phyloP scores from a whole-genome alignment of 2,888 invertebrate genomes.

The Cerastoderma edule region DNA sequence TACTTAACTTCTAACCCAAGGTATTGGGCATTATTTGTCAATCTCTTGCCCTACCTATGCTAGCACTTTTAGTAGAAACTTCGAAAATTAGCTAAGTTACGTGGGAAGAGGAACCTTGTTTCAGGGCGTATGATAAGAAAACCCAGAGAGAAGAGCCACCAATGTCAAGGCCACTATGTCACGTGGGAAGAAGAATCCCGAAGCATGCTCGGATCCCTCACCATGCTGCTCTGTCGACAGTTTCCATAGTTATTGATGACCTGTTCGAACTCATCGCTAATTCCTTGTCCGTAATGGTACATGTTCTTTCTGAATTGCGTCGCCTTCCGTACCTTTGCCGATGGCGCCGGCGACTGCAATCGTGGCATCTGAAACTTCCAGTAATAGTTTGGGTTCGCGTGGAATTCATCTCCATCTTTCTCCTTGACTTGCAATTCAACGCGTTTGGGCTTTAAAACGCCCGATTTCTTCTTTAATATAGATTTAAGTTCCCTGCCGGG shows the following conservation, averaged over 20 bases:
- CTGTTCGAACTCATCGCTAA: conserved; percentile 56
- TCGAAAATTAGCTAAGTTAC: no score
- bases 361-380: conserved; percentile 55
- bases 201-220: conserved; percentile 34
- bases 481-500: conserved; percentile 44
- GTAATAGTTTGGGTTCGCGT: conserved; percentile 43
- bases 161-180: not conserved
- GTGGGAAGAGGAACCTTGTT: no score
- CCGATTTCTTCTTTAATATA: conserved; percentile 44
- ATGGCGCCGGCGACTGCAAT: conserved; percentile 37
- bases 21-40: no score
- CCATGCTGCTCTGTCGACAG: conserved; percentile 54
- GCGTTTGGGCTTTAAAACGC: not conserved
- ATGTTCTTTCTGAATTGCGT: conserved; percentile 46
- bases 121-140: no score
- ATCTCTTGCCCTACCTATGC: no score
- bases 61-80: no score
- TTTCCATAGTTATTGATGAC: conserved; percentile 58
- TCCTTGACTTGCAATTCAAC: conserved; percentile 7
- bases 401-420: conserved; percentile 38
- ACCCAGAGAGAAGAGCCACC: no score
- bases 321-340: conserved; percentile 22
- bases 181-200: conserved; percentile 23
- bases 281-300: conserved; percentile 55
- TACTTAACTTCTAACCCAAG: no score